A percentile compares a stretch with the other conserved stretches of the same genome.
Conservation (phyloP, 2,113 vertebrate species). For the Takifugu bimaculatus region DNA sequence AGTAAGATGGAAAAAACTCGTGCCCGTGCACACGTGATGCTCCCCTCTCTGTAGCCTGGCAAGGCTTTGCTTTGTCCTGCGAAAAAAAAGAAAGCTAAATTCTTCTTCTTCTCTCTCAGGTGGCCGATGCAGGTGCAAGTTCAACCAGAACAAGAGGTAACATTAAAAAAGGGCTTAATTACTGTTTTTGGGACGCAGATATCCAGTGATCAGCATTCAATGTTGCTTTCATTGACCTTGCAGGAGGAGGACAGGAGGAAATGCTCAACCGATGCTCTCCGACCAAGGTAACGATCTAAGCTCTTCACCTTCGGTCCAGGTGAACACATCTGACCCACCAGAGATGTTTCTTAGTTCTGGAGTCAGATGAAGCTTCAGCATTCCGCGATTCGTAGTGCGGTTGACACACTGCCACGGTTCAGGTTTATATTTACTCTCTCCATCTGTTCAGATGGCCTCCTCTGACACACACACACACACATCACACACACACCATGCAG, state of each 20-base stretch:
- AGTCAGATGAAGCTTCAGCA: background rate
- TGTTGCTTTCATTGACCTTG: slow-evolving; percentile 1
- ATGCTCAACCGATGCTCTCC: slow-evolving; percentile 71
- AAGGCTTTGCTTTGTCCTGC: background rate
- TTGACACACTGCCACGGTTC: slow-evolving; percentile 8
- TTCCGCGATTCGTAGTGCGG: slow-evolving; percentile 9
- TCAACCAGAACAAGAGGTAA: slow-evolving; percentile 81
- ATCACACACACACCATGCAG: background rate
- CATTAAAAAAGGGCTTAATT: no score
- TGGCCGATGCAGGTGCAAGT: slow-evolving; percentile 87
- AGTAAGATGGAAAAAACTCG: slow-evolving; percentile 75
- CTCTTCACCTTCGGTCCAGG: background rate
- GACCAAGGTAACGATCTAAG: slow-evolving; percentile 65
- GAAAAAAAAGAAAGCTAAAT: background rate
- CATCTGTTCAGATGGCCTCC: slow-evolving; percentile 43
- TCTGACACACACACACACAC: slow-evolving; percentile 11
- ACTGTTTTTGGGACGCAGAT: no score
- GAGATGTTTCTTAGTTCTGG: background rate
- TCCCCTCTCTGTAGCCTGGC: no score
- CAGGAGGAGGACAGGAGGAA: slow-evolving; percentile 74
- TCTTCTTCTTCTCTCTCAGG: slow-evolving; percentile 63
- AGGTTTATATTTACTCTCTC: slow-evolving; percentile 53
- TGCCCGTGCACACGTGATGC: background rate
- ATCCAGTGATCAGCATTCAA: no score
- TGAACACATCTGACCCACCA: background rate